Conservation (phyloP, 2,113 vertebrate genomes). For the Nicator chloris region DNA sequence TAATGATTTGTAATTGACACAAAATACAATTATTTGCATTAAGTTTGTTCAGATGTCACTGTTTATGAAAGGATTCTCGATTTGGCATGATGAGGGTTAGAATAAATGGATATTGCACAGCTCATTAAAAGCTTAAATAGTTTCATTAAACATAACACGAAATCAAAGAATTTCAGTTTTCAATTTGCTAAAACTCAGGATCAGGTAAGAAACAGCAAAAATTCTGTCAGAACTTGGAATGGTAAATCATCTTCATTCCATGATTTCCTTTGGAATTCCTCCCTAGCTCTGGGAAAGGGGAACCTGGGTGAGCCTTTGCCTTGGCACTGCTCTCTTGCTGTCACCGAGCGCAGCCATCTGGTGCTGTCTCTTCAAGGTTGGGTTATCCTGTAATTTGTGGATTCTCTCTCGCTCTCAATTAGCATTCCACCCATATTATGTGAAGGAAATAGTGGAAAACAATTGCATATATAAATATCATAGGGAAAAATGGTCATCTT, state of each 20-base stretch:
- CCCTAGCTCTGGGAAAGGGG: not conserved
- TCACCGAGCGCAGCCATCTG: conserved; percentile 52
- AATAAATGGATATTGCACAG: not conserved
- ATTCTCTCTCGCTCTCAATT: not conserved
- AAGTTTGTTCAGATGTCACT: not conserved
- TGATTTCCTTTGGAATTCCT: not conserved
- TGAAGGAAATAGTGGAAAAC: not conserved
- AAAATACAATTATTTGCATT: not conserved
- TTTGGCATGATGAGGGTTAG: not conserved
- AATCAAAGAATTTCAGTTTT: not conserved
- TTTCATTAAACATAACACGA: not conserved
- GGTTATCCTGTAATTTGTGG: conserved; percentile 45
- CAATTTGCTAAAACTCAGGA: not conserved
- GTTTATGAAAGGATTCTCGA: not conserved
- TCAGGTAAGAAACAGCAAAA: not conserved
- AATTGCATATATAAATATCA: not conserved
- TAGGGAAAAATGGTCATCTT: not conserved
- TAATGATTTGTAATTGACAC: not conserved
- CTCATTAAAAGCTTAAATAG: not conserved
- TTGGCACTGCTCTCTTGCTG: conserved; percentile 21
- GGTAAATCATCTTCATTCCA: not conserved
- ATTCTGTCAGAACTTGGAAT: not conserved
- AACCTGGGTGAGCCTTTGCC: not conserved
- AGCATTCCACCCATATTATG: not conserved
- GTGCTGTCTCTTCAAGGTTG: conserved; percentile 59